These are phyloP conservation scores for Peromyscus melanophrys DNA, from an alignment of 2,797 vertebrate genomes.

Conservation along the genomic window DNA sequence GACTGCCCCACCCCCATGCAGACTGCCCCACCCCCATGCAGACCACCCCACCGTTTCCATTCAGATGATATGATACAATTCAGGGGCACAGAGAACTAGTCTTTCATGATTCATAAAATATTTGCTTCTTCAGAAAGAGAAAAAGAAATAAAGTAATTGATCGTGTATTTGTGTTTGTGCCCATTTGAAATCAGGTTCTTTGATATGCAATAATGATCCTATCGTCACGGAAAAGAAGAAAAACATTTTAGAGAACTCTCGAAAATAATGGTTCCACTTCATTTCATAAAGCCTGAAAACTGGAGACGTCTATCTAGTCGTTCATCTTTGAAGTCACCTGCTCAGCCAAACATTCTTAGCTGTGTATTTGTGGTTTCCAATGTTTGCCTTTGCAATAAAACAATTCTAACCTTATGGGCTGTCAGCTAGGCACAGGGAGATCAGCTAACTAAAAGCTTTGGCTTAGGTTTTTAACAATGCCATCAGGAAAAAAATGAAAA, in stretches of 20 bases:
- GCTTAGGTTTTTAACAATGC: conserved; percentile 79
- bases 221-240: conserved; percentile 53
- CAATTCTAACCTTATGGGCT: conserved; percentile 79
- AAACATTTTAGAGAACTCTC: conserved; percentile 64
- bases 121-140: conserved; percentile 70
- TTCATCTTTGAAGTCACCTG: conserved; percentile 83
- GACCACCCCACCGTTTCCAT: background rate
- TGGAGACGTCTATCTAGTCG: conserved; percentile 64
- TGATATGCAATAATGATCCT: conserved; percentile 83
- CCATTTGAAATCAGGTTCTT: conserved; percentile 76
- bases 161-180: conserved; percentile 6
- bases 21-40: background rate
- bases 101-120: conserved; percentile 68
- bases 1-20: no score
- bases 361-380: conserved; percentile 78
- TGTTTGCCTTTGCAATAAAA: conserved; percentile 85
- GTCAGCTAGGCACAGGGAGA: conserved; percentile 72
- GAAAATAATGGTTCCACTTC: conserved; percentile 64
- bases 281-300: conserved; percentile 81
- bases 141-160: conserved; percentile 68
- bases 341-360: conserved; percentile 74
- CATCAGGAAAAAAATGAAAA: conserved; percentile 62
- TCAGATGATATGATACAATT: background rate
- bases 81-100: conserved; percentile 50
- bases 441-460: conserved; percentile 81